Conservation (phyloP, 1,140 invertebrate species). For the Ceratosolen fusciceps region DNA sequence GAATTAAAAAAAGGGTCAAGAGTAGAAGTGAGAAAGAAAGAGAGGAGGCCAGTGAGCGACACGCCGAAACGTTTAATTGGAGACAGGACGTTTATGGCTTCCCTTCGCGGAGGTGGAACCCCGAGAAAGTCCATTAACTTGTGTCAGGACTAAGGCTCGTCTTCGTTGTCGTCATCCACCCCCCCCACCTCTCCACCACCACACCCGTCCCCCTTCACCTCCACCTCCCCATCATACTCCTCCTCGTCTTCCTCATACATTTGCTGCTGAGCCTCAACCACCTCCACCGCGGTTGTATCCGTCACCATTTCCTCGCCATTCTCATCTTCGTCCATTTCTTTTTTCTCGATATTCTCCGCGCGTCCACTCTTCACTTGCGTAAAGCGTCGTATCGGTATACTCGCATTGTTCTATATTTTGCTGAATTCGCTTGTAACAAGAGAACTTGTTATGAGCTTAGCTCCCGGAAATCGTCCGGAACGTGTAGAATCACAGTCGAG, state of each 20-base stretch:
- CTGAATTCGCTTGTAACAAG: background rate
- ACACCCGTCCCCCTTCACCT: background rate
- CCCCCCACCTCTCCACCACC: background rate
- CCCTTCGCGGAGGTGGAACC: slow-evolving; percentile 30
- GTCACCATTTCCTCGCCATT: background rate
- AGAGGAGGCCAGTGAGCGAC: background rate
- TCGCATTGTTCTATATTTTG: background rate
- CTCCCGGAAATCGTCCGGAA: background rate
- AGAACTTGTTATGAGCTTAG: background rate
- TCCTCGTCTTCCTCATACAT: background rate
- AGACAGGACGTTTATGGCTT: slow-evolving; percentile 36
- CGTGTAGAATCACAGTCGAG: background rate
- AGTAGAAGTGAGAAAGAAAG: background rate
- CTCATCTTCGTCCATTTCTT: background rate
- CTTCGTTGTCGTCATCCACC: background rate
- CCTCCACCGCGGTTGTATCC: no score
- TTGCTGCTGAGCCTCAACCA: background rate
- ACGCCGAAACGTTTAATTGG: slow-evolving; percentile 31
- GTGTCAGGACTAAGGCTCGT: background rate
- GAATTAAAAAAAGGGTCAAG: background rate
- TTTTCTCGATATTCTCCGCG: background rate
- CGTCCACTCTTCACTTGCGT: background rate
- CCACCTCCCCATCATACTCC: background rate
- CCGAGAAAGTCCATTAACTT: slow-evolving; percentile 44
- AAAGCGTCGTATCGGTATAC: background rate